Base-by-base conservation (phyloP, 2,888 invertebrate species). In the Psylliodes chrysocephalus region DNA sequence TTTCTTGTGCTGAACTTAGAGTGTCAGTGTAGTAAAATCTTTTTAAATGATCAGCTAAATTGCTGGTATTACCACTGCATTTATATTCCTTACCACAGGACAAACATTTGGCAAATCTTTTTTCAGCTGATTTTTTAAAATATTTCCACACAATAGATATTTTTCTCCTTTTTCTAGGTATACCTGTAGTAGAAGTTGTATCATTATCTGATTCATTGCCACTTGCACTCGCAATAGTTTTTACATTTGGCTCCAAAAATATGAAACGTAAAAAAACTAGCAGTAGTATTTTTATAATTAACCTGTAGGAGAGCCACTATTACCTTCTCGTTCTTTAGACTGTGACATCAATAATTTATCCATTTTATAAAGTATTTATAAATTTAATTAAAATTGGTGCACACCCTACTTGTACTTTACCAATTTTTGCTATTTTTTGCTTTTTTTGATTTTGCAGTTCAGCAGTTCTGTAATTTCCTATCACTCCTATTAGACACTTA, bases 101-200 rank as follows among this genome's bases (percentile, higher is more conserved):
- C 6, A 25, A 18, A 38, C 64, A 68, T 33, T 60, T 65, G 6
- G 64, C 68, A 18, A 68, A 51, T 46, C 56, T 62, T 53, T 51
- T 57, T 38, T 65, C 67, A 18, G 35, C n/a, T 7, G 64, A 64
- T 14, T 25, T 64, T 47, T 62, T 64, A 44, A 64, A 64, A 59
- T 67, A 62, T 22, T 53, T 49, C 62, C 55, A 64, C 6, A 64
- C 57, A n/a, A 49, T 14, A 10, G 59, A 67, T 7, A 38, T n/a
- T 56, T 62, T 64, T 10, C 2, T 33, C 56, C 12, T 44, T n/a
- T 1, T 14, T 1, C 33, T 33, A 7, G 5, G 5, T n/a, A 3
- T 14, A 44, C 44, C 18, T 4, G 44, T 44, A 44, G 1, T 44
- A 3, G 44, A 2, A 44, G 15, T 44, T 14, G 44, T 14, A 3